Evolutionary conservation across 2,888 invertebrate genomes (phyloP).

Genomic region (Eupithecia dodoneata): DNA sequence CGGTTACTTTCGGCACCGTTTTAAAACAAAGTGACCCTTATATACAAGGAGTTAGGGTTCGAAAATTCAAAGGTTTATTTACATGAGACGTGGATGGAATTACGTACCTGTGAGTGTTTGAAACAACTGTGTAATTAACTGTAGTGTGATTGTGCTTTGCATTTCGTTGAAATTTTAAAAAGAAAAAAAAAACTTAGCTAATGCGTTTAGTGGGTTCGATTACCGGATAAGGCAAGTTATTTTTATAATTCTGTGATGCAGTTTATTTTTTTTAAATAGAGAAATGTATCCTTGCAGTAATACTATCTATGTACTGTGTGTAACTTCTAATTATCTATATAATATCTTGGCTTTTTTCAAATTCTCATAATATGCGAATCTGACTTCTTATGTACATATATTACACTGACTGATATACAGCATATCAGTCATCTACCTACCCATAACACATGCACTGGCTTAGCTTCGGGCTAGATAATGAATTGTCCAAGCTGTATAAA

Average conservation of each 20-base stretch:
- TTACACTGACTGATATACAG: too few relatives aligned
- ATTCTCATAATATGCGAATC: too few relatives aligned
- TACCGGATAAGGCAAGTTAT: background rate
- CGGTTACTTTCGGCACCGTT: slow-evolving; percentile 9
- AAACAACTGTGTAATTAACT: slow-evolving; percentile 42
- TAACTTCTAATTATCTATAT: too few relatives aligned
- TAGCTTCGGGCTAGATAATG: too few relatives aligned
- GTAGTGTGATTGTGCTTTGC: slow-evolving; percentile 33
- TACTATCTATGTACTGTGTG: background rate
- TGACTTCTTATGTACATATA: too few relatives aligned
- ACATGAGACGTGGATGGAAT: slow-evolving; percentile 28
- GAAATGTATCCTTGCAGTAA: background rate
- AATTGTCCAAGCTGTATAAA: too few relatives aligned
- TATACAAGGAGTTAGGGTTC: slow-evolving; percentile 1
- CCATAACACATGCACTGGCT: too few relatives aligned
- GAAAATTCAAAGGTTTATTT: background rate
- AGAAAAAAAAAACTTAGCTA: background rate
- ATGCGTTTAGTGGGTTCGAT: too few relatives aligned
- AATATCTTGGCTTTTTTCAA: too few relatives aligned
- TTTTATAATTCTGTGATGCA: background rate
- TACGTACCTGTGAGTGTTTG: slow-evolving; percentile 19
- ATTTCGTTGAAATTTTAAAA: slow-evolving; percentile 19
- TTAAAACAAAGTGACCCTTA: slow-evolving; percentile 22
- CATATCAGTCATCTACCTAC: too few relatives aligned
- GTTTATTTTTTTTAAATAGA: background rate